These are phyloP conservation scores for Helleia helle DNA, from an alignment of 2,888 invertebrate species.

Conservation along the genomic window DNA sequence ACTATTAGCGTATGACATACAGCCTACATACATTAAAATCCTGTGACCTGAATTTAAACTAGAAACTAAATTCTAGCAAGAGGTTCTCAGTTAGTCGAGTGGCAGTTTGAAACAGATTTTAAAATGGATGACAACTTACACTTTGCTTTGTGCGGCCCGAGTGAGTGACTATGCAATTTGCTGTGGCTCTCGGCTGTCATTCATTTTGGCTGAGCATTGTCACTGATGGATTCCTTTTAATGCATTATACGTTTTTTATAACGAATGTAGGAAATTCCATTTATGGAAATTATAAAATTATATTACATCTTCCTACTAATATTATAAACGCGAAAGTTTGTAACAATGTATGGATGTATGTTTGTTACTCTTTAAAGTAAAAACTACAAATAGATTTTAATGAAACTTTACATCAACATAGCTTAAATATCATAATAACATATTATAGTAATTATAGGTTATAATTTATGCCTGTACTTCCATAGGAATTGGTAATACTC, in stretches of 20 bases:
- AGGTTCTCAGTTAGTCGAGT: constrained; percentile 25
- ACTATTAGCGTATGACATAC: too few relatives aligned
- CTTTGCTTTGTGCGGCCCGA: constrained; percentile 48
- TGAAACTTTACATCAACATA: too few relatives aligned
- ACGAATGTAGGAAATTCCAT: not conserved
- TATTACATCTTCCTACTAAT: too few relatives aligned
- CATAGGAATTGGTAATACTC: too few relatives aligned
- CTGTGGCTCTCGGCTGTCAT: constrained; percentile 30
- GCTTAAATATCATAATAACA: too few relatives aligned
- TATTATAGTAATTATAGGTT: too few relatives aligned
- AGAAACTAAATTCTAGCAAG: not conserved
- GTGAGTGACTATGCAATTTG: constrained; percentile 59
- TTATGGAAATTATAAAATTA: too few relatives aligned
- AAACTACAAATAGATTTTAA: too few relatives aligned
- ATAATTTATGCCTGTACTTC: too few relatives aligned
- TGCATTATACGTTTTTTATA: not conserved
- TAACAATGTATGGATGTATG: too few relatives aligned
- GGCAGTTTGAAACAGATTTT: constrained; percentile 38
- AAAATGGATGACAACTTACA: constrained; percentile 64
- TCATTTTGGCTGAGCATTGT: constrained; percentile 22
- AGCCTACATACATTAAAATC: not conserved
- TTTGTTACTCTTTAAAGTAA: too few relatives aligned
- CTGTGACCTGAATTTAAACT: not conserved
- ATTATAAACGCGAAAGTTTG: too few relatives aligned
- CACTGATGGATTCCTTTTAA: constrained; percentile 26